Evolutionary conservation across 1,140 invertebrate species (phyloP), one percentile per base, ranked within the genome.

Genomic region (Brachionus paranguensis): DNA sequence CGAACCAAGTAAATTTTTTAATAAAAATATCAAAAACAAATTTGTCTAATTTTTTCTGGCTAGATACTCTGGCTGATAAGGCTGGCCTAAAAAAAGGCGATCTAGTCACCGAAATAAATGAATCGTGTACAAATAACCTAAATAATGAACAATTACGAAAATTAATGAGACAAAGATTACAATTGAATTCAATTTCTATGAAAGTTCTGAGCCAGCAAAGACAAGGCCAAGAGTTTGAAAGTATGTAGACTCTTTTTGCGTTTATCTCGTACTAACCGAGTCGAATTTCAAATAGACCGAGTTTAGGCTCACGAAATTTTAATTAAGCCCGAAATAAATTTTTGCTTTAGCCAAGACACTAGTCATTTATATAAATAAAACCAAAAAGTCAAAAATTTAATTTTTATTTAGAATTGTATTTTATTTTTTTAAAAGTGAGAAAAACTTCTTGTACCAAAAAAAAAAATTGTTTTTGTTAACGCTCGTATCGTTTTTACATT

Each of bases 121-220:
- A 64, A 45, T 41, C 53, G 50, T 41, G 50, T 45, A 81, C 78
- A 64, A 68, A 81, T 47, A 45, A 47, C 20, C 53, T 81, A 45
- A 81, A 37, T 81, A 81, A 68, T 64, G 50, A 81, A 27, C 78
- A 81, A 68, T 68, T 81, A 47, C 78, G 78, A 43, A 81, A 60
- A 27, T 12, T 81, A 41, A 81, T 81, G 78, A 60, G 78, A 81
- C 50, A 81, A 64, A n/a, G 78, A 68, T 37, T 81, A 8, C 78
- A 64, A 64, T 11, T 64, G 43, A 81, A 81, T 45, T 81, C 78
- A 41, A 68, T 81, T 43, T 43, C n/a, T 17, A 81, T 81, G 78
- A 81, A 68, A 64, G 29, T 81, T 41, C 43, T 81, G 24, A 81
- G 78, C 43, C 78, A 68, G n/a, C 78, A 68, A 45, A 45, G 14